Conservation (phyloP, 2,888 invertebrate species). For the Rhogogaster chlorosoma region DNA sequence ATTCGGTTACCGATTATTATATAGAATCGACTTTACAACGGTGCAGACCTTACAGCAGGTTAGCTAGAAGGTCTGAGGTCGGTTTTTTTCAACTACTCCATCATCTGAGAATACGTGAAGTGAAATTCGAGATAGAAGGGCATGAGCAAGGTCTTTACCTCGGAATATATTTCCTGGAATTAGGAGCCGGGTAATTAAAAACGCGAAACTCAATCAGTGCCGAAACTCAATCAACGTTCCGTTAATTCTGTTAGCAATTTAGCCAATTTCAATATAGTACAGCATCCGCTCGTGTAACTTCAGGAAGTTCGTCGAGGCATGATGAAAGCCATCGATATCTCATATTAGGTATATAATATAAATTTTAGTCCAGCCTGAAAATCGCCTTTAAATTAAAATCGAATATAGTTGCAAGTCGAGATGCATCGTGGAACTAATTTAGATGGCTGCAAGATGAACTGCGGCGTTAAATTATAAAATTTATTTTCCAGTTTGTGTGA, state of each 20-base stretch:
- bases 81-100: not conserved
- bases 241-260: slow-evolving; percentile 44
- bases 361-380: not conserved
- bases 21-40: not conserved
- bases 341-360: no score
- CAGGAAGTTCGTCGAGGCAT: not conserved
- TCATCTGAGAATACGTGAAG: not conserved
- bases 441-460: slow-evolving; percentile 9
- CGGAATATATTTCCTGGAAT: slow-evolving; percentile 20
- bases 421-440: slow-evolving; percentile 28
- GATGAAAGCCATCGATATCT: slow-evolving; percentile 12
- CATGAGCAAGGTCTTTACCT: not conserved
- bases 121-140: not conserved
- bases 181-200: slow-evolving; percentile 10
- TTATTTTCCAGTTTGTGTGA: not conserved
- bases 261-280: slow-evolving; percentile 32
- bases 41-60: not conserved
- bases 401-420: not conserved
- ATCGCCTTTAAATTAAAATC: slow-evolving; percentile 1
- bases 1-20: not conserved
- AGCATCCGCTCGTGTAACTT: not conserved
- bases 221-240: slow-evolving; percentile 46
- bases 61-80: not conserved
- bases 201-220: slow-evolving; percentile 37
- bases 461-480: not conserved